Base-by-base conservation (phyloP, 2,797 vertebrate species). In the Lindbergichthys nudifrons region DNA sequence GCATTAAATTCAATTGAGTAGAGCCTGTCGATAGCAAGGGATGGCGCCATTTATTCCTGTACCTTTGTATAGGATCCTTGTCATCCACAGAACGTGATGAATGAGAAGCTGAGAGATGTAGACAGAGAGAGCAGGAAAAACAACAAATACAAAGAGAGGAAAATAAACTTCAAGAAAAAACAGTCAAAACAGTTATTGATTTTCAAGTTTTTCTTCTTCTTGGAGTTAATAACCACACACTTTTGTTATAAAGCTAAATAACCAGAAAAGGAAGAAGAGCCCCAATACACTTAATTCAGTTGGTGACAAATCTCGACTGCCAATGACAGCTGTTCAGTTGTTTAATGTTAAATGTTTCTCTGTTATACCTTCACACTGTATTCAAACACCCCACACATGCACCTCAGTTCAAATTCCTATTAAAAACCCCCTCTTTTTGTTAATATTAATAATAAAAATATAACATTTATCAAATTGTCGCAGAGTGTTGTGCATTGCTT, bases 1-100 rank as follows among this genome's bases (percentile, higher is more conserved):
- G 82, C 85, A 83, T 92, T 92, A 85, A 85, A 89, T 83, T 86
- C 79, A 91, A 91, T 84, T 87, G 91, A 92, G 78, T 60, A 30
- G 70, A 70, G 69, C 62, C 72, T 89, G 88, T 80, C 79, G 65
- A 90, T 93, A 89, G 81, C 62, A 57, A 84, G 73, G 87, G 81
- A 83, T 61, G 56, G 75, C 81, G 77, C 83, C 90, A 87, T 93
- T 90, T 87, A 77, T 89, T 82, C 75, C 77, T 71, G 65, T 65
- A 61, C 68, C 75, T 76, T 74, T 2, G 19, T 76, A 74, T 51
- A 73, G 84, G 75, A 83, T 88, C 77, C 65, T 76, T 89, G 85
- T 89, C 88, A 68, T 58, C 65, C 48, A 10, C 15, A 19, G 23
- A 68, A 61, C 23, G 23, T 81, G 89, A 88, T 82, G 67, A 88